Percentiles rank a stretch among this genome's conserved stretches.
phyloP scores from a whole-genome alignment of 1,140 invertebrate genomes.

The Cotesia glomerata region DNA sequence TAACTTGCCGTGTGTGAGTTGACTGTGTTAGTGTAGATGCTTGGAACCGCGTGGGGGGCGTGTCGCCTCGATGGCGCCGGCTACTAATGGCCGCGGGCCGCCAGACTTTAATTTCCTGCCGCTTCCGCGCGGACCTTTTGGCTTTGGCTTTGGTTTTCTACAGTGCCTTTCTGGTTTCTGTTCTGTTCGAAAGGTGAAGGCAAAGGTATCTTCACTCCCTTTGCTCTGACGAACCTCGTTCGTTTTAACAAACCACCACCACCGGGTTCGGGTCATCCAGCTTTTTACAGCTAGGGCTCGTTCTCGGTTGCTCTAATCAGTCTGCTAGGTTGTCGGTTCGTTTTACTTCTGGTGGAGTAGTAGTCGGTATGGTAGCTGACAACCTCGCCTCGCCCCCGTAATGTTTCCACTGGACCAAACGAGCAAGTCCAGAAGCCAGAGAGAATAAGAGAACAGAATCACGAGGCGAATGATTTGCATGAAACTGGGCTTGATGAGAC shows the following conservation, averaged over 20 bases:
- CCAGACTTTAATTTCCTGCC: constrained; percentile 66
- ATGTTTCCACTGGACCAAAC: no score
- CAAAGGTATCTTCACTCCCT: no score
- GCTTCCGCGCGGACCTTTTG: constrained; percentile 63
- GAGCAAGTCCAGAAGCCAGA: background rate
- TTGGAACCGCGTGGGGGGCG: constrained; percentile 58
- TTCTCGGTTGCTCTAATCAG: constrained; percentile 22
- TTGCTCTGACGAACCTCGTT: constrained; percentile 10
- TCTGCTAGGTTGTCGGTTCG: background rate
- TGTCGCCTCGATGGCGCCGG: constrained; percentile 65
- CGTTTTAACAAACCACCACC: constrained; percentile 28
- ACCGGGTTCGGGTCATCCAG: background rate
- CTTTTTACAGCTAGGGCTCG: background rate
- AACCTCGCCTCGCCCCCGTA: constrained; percentile 27
- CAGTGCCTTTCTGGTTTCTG: constrained; percentile 52
- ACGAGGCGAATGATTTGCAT: constrained; percentile 49
- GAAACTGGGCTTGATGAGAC: constrained; percentile 48
- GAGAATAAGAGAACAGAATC: no score
- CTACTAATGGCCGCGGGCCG: constrained; percentile 63
- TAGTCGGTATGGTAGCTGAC: constrained; percentile 13
- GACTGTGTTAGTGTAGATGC: constrained; percentile 30
- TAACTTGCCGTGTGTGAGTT: constrained; percentile 39
- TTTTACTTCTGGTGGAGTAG: background rate
- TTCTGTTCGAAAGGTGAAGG: background rate
- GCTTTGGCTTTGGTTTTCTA: constrained; percentile 61